Base-by-base conservation (phyloP, 1,140 invertebrate genomes). In the Drosophila lacertosa region DNA sequence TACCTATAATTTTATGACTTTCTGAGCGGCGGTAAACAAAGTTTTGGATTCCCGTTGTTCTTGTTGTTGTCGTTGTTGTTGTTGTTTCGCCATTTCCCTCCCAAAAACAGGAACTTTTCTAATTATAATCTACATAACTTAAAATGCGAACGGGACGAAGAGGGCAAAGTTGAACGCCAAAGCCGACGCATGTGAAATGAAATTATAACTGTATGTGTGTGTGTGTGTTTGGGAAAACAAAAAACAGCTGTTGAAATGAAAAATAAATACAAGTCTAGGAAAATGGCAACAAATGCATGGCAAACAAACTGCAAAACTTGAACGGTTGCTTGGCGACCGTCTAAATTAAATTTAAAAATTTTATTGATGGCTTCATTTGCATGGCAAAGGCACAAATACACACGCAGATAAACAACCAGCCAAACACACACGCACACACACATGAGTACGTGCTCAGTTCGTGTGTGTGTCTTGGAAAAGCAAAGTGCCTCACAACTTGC, bases 1-100 rank as follows among this genome's bases (percentile, higher is more conserved):
- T 88, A 82, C 82, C 82, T 86, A 88, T 86, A 86, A 86, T 88
- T 86, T 86, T 88, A 88, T 86, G 82, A 88, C 82, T 88, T 86
- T 82, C 69, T 65, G 77, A 74, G 64, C 47, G 48, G 4, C 32
- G 44, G 37, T 60, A 74, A 57, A 66, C 50, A 50, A 57, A 57
- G 51, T 64, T 35, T 48, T 42, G 33, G 42, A 44, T 18, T n/a
- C n/a, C n/a, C n/a, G n/a, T 18, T 42, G 55, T 24, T 26, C 20
- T 20, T 24, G 13, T 39, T 37, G 58, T 33, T 66, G 62, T 75
- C 58, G 62, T 35, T 64, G 48, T 9, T 60, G 68, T 82, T 82
- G 73, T 82, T 82, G 78, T 63, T 74, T 45, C 37, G 2, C 39
- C 37, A 13, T 7, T 24, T 2, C n/a, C 16, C 16, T 9, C 29